These are phyloP conservation scores for Bufo bufo DNA, from an alignment of 2,113 vertebrate species.

Conservation along the genomic window DNA sequence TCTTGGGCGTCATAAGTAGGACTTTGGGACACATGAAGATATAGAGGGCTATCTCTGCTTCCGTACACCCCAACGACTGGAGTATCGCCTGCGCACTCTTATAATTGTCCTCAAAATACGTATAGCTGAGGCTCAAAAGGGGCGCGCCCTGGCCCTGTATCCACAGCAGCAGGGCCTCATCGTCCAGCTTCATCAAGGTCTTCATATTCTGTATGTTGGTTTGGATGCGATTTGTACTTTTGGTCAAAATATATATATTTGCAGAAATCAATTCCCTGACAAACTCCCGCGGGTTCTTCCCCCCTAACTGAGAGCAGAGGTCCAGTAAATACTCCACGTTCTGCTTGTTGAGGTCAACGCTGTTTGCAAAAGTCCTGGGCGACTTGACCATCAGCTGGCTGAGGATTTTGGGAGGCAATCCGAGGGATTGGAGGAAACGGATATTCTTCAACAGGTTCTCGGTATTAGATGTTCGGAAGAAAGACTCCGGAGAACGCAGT, in stretches of 20 bases:
- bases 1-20: conserved; percentile 70
- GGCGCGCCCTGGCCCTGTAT: conserved; percentile 69
- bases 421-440: conserved; percentile 74
- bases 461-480: conserved; percentile 80
- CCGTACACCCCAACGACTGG: conserved; percentile 64
- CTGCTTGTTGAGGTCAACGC: conserved; percentile 74
- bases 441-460: conserved; percentile 76
- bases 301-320: conserved; percentile 66
- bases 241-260: conserved; percentile 79
- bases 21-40: conserved; percentile 66
- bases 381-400: conserved; percentile 73
- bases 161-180: conserved; percentile 70
- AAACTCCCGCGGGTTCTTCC: conserved; percentile 70
- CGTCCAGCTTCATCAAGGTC: conserved; percentile 66
- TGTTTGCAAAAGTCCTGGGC: conserved; percentile 79
- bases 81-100: conserved; percentile 69
- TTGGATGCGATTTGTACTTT: conserved; percentile 76
- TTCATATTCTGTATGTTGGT: conserved; percentile 72
- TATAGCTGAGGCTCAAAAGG: conserved; percentile 75
- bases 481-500: conserved; percentile 76
- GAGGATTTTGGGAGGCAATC: conserved; percentile 70
- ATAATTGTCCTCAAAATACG: conserved; percentile 72
- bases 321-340: conserved; percentile 73
- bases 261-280: conserved; percentile 71
- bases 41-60: conserved; percentile 67